Percentiles rank a stretch among this genome's conserved stretches.
Evolutionary conservation across 2,888 invertebrate genomes (phyloP).

Genomic region (Sabatieria punctata): DNA sequence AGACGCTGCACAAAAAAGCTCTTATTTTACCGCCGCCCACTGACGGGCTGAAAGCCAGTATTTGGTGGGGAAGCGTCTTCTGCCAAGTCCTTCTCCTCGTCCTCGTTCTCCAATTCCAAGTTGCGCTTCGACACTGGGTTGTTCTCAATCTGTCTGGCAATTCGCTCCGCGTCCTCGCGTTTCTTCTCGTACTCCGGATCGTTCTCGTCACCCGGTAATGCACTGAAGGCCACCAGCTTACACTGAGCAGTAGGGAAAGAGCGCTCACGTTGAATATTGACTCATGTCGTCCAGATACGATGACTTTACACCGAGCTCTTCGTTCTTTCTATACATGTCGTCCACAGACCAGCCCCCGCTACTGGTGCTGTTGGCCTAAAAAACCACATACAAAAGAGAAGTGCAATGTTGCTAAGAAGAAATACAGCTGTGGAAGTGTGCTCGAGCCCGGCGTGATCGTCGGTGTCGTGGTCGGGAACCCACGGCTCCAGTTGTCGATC

Average conservation of each 20-base stretch:
- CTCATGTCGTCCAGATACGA: conserved; percentile 74
- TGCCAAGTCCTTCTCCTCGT: conserved; percentile 35
- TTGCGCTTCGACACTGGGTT: conserved; percentile 62
- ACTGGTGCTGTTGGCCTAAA: too few species aligned
- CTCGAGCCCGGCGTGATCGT: too few species aligned
- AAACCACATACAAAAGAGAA: too few species aligned
- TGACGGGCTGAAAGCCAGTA: too few species aligned
- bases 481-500: too few species aligned
- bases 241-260: background rate
- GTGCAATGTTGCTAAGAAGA: too few species aligned
- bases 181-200: conserved; percentile 43
- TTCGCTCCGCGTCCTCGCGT: conserved; percentile 63
- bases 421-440: too few species aligned
- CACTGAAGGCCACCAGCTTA: background rate
- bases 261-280: conserved; percentile 55
- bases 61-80: background rate
- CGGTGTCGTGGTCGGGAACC: too few species aligned
- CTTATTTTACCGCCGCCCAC: too few species aligned
- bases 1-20: too few species aligned
- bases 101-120: conserved; percentile 61
- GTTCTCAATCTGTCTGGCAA: conserved; percentile 80
- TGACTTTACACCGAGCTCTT: conserved; percentile 75
- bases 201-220: conserved; percentile 49
- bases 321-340: conserved; percentile 90
- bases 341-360: conserved; percentile 94